Evolutionary conservation across 2,113 vertebrate genomes (phyloP).

Genomic region (Eudyptes chrysolophus): DNA sequence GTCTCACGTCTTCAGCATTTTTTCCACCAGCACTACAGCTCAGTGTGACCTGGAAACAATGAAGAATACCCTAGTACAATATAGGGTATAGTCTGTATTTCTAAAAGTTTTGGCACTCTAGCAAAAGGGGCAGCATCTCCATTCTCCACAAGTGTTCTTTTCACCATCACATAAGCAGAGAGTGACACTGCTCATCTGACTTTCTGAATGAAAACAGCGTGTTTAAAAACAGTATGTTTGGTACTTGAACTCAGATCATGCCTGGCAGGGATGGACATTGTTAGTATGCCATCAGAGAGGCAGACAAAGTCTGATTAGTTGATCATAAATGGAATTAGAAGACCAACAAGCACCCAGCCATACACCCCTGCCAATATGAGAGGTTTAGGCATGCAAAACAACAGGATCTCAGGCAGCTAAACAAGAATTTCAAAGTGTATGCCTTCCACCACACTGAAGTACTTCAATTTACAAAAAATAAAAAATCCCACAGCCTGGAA

Average conservation of each 20-base stretch:
- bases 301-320: not conserved
- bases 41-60: not conserved
- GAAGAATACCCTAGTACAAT: not conserved
- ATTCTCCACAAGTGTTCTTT: not conserved
- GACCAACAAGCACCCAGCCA: not conserved
- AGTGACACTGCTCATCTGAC: not conserved
- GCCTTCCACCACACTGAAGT: not conserved
- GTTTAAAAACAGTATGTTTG: not conserved
- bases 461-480: not conserved
- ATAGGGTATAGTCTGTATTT: not conserved
- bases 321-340: not conserved
- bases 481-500: not conserved
- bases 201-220: not conserved
- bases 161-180: not conserved
- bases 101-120: not conserved
- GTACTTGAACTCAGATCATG: not conserved
- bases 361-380: not conserved
- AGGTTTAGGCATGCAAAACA: not conserved
- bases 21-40: not conserved
- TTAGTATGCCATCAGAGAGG: not conserved
- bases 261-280: not conserved
- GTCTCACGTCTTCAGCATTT: not conserved
- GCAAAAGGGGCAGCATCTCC: not conserved
- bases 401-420: not conserved
- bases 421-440: not conserved